A percentile compares a stretch with the other conserved stretches of the same genome.
Evolutionary conservation across 2,113 vertebrate species (phyloP).

Genomic region (Phalacrocorax pelagicus): DNA sequence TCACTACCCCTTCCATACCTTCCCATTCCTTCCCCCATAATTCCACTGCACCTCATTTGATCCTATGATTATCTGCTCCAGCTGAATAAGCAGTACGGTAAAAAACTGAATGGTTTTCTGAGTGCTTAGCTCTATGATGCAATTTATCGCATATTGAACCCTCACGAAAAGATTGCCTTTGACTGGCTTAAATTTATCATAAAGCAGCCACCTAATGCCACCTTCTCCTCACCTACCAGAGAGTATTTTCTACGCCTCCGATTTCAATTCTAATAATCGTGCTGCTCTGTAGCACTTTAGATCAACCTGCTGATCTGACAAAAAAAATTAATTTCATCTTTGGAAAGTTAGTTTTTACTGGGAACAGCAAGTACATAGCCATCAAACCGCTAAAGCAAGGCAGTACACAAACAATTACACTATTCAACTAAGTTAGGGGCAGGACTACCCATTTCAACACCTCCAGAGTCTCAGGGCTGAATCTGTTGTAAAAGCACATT

Average conservation of each 20-base stretch:
- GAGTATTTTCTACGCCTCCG: background rate
- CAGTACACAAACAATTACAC: fast-evolving
- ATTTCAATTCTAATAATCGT: background rate
- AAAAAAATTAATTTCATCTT: background rate
- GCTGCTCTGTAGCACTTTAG: background rate
- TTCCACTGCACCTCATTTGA: background rate
- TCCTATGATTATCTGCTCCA: background rate
- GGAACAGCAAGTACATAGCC: background rate
- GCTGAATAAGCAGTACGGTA: background rate
- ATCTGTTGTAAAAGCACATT: background rate
- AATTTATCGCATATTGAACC: background rate
- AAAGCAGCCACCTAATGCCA: background rate
- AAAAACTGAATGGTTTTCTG: background rate
- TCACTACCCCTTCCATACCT: background rate
- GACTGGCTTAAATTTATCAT: background rate
- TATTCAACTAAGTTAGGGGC: background rate
- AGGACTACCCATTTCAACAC: background rate
- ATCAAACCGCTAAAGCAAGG: background rate
- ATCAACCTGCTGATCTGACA: background rate
- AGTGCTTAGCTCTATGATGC: background rate
- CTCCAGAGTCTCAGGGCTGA: background rate
- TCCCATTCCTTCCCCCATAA: background rate
- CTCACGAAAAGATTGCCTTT: background rate
- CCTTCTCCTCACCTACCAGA: background rate
- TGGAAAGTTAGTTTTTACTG: background rate